A percentile compares a stretch with the other conserved stretches of the same genome.
Evolutionary conservation across 2,888 invertebrate genomes (phyloP).

Genomic region (Aphodius granarius): DNA sequence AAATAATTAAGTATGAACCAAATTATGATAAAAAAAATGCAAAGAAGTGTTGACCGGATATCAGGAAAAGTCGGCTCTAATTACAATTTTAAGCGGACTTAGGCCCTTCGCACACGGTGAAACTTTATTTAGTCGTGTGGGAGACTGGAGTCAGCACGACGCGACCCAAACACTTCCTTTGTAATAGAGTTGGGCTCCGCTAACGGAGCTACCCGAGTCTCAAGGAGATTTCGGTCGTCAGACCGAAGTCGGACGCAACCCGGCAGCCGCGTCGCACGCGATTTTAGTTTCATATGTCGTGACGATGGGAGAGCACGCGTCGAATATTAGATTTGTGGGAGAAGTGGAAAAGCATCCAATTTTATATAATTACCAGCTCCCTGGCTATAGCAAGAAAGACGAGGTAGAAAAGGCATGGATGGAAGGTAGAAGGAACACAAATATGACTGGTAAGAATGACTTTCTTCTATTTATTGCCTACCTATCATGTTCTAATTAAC

Average conservation of each 20-base stretch:
- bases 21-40: neutral
- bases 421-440: neutral
- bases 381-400: neutral
- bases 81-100: neutral
- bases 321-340: neutral
- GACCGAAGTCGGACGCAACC: neutral
- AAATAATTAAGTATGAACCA: neutral
- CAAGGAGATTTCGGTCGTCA: neutral
- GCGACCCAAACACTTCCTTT: no score
- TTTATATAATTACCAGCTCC: slow-evolving; percentile 1
- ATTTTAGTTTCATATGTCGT: neutral
- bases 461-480: neutral
- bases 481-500: no score
- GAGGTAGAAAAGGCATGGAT: neutral
- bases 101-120: no score
- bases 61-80: neutral
- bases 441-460: neutral
- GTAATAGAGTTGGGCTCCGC: neutral
- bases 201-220: neutral
- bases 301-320: neutral
- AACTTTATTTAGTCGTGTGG: no score
- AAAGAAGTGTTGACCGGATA: neutral
- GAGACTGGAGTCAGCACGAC: no score
- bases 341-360: neutral
- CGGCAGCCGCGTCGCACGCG: neutral